phyloP scores from a whole-genome alignment of 2,113 vertebrate species.

The Rhynchopsitta pachyrhyncha region DNA sequence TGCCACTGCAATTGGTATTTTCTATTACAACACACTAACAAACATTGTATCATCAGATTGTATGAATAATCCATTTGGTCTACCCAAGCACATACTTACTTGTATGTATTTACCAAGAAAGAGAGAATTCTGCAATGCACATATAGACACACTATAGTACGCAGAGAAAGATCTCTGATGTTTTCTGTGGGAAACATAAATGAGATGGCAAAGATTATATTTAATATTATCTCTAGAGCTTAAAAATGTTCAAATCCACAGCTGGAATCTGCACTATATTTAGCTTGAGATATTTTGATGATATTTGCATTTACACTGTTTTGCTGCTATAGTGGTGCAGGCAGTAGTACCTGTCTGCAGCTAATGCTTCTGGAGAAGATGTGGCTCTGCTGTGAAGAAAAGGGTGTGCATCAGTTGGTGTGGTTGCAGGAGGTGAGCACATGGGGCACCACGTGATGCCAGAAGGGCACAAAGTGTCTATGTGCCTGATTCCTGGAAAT shows the following conservation, averaged over 20 bases:
- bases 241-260: neutral
- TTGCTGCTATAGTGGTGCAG: accelerated
- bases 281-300: neutral
- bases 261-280: neutral
- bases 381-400: neutral
- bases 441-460: accelerated
- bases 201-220: neutral
- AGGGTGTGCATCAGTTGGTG: neutral
- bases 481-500: neutral
- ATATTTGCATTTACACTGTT: neutral
- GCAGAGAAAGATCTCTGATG: neutral
- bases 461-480: neutral
- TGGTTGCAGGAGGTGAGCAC: neutral
- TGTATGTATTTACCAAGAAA: neutral
- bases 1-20: neutral
- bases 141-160: neutral
- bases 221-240: neutral
- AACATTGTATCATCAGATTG: neutral
- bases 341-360: neutral
- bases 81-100: neutral
- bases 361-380: neutral
- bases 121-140: neutral
- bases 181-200: neutral
- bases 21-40: neutral
- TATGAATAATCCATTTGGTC: neutral